A percentile compares a stretch with the other conserved stretches of the same genome.
These are phyloP conservation scores for Hephaestus fuliginosus DNA, from an alignment of 2,797 vertebrate species.

Conservation along the genomic window DNA sequence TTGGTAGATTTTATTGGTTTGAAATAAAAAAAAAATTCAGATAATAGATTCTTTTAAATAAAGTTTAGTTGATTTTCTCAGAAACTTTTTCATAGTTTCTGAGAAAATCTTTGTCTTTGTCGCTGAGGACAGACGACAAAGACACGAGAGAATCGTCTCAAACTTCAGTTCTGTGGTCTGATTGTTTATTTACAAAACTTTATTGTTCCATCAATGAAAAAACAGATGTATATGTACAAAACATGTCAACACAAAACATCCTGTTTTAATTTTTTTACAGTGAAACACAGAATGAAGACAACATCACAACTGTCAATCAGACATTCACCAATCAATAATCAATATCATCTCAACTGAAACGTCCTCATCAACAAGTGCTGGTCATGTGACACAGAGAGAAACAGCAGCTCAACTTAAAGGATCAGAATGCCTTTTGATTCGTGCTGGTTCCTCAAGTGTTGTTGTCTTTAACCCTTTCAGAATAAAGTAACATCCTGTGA, in stretches of 20 bases:
- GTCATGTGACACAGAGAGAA: constrained; percentile 29
- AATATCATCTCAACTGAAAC: constrained; percentile 12
- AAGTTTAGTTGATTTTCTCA: background rate
- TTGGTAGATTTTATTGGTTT: too few relatives aligned
- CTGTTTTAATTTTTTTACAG: constrained; percentile 41
- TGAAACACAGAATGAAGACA: constrained; percentile 36
- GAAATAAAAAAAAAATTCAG: background rate
- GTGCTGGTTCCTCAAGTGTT: background rate
- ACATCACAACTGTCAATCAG: constrained; percentile 26
- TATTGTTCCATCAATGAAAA: constrained; percentile 63
- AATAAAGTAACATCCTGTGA: constrained; percentile 8
- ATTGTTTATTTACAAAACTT: constrained; percentile 81
- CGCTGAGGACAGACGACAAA: constrained; percentile 81
- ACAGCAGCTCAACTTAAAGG: constrained; percentile 14
- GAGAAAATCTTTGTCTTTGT: constrained; percentile 53
- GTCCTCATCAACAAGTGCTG: background rate
- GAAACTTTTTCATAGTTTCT: too few relatives aligned
- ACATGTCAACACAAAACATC: constrained; percentile 48
- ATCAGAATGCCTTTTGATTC: background rate
- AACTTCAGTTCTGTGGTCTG: background rate
- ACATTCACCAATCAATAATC: constrained; percentile 41
- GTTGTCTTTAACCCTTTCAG: background rate
- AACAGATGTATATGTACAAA: constrained; percentile 63
- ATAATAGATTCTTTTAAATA: background rate
- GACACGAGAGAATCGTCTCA: background rate